These are phyloP conservation scores for Alosa alosa DNA, from an alignment of 2,113 vertebrate species.

Conservation along the genomic window DNA sequence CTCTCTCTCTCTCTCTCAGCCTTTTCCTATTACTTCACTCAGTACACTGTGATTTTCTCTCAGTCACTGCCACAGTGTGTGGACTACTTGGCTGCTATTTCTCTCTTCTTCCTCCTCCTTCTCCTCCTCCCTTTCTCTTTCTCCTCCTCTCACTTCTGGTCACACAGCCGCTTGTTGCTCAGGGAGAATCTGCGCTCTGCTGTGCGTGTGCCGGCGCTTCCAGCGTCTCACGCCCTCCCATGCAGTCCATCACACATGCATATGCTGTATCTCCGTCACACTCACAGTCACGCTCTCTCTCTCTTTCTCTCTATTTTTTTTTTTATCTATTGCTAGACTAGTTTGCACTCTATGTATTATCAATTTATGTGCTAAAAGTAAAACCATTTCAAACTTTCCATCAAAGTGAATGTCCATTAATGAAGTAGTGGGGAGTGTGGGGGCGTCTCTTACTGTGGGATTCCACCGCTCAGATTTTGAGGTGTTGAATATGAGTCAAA, in stretches of 20 bases:
- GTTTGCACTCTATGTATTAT: background rate
- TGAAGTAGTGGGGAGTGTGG: no score
- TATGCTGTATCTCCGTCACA: background rate
- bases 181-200: background rate
- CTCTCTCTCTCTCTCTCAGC: background rate
- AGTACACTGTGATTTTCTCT: background rate
- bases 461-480: background rate
- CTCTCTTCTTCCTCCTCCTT: background rate
- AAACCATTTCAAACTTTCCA: no score
- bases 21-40: background rate
- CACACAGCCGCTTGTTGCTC: slow-evolving; percentile 3
- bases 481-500: background rate
- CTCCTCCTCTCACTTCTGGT: background rate
- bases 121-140: background rate
- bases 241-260: background rate
- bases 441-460: background rate
- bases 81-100: background rate
- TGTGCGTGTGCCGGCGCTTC: background rate
- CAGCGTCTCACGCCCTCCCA: background rate
- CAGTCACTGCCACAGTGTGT: background rate
- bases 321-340: background rate
- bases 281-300: slow-evolving; percentile 17
- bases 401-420: no score
- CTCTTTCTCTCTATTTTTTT: slow-evolving; percentile 25
- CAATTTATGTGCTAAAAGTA: no score